Evolutionary conservation across 2,113 vertebrate species (phyloP).

Genomic region (Bubo scandiacus): DNA sequence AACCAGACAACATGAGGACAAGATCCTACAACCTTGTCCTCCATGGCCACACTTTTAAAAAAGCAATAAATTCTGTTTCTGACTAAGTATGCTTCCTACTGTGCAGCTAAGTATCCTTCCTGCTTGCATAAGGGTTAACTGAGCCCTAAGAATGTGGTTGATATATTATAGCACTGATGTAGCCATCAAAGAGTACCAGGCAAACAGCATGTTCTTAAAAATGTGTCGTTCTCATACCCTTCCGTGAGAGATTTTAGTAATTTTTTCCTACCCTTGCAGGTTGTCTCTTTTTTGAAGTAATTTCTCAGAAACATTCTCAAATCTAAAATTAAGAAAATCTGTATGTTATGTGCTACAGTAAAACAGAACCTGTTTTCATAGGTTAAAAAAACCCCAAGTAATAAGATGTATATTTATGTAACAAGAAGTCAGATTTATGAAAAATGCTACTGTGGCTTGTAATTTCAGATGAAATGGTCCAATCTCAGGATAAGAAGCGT

Average conservation of each 20-base stretch:
- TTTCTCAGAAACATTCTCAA: not conserved
- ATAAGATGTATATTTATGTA: not conserved
- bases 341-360: not conserved
- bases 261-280: not conserved
- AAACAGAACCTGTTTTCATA: not conserved
- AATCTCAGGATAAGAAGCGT: fast-evolving
- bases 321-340: not conserved
- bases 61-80: not conserved
- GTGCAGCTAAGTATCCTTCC: not conserved
- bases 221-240: not conserved
- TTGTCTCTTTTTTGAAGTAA: not conserved
- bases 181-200: not conserved
- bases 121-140: not conserved
- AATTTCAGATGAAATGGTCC: constrained; percentile 4
- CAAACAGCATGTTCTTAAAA: not conserved
- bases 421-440: not conserved
- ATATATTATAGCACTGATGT: not conserved
- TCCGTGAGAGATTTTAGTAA: not conserved
- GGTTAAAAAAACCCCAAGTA: not conserved
- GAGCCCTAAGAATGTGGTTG: not conserved
- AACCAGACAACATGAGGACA: not conserved
- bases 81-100: not conserved
- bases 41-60: not conserved
- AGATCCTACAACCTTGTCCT: not conserved
- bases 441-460: not conserved